These are phyloP conservation scores for Holacanthella duospinosa DNA, from an alignment of 2,888 invertebrate species.

Conservation along the genomic window DNA sequence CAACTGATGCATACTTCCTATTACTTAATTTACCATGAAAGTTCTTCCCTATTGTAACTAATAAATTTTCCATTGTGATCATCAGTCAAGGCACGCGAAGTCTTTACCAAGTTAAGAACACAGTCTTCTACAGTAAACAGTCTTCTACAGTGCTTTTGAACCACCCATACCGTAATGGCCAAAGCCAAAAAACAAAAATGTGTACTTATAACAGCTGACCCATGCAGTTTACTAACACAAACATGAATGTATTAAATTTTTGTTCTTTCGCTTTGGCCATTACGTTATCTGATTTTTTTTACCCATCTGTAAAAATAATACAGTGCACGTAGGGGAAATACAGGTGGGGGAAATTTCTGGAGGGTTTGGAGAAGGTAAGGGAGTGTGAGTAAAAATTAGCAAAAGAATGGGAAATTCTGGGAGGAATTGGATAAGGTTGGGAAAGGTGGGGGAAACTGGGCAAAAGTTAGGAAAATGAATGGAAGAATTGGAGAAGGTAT, in stretches of 20 bases:
- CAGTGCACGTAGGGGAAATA: background rate
- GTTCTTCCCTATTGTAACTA: background rate
- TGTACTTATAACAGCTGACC: no score
- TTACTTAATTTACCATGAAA: background rate
- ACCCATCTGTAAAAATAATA: background rate
- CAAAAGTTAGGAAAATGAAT: no score
- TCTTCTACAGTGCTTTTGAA: background rate
- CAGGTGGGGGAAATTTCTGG: no score
- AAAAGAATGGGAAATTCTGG: background rate
- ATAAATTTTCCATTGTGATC: background rate
- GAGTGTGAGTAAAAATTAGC: no score
- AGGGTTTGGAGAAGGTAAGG: no score
- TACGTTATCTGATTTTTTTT: no score
- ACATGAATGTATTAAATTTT: no score
- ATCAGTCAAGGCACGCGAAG: background rate
- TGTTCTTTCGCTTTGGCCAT: no score
- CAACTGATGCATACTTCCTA: no score
- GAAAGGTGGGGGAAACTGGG: slow-evolving; percentile 62
- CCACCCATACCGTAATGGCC: background rate
- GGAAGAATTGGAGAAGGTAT: no score
- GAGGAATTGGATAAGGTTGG: slow-evolving; percentile 67
- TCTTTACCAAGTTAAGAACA: background rate
- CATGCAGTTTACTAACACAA: no score
- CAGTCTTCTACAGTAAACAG: background rate
- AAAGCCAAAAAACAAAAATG: no score